Percentiles rank a stretch among this genome's conserved stretches.
Evolutionary conservation across 2,888 invertebrate species (phyloP).

Genomic region (Agrotis clavis): DNA sequence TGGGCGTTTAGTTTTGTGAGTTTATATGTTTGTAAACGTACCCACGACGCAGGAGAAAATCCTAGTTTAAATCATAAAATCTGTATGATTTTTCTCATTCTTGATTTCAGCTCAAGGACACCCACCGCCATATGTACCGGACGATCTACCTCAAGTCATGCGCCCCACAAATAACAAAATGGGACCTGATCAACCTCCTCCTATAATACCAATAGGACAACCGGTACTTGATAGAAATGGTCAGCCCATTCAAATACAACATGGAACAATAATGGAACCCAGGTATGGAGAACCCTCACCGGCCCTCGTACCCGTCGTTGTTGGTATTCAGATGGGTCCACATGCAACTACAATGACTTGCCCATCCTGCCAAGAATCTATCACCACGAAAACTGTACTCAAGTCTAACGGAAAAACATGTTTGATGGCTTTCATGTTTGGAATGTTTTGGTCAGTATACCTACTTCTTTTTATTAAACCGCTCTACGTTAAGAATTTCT

Average conservation of each 20-base stretch:
- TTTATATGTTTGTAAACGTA: no score
- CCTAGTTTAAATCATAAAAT: no score
- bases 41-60: no score
- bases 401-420: conserved; percentile 15
- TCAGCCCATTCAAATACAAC: conserved; percentile 24
- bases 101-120: conserved; percentile 38
- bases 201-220: conserved; percentile 10
- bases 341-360: conserved; percentile 5
- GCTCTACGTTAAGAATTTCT: background rate
- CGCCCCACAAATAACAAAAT: conserved; percentile 23
- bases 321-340: conserved; percentile 19
- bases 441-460: conserved; percentile 12
- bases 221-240: conserved; percentile 17
- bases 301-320: conserved; percentile 9
- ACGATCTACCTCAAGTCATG: background rate
- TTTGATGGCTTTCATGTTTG: conserved; percentile 5
- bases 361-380: background rate
- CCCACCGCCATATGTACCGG: conserved; percentile 66
- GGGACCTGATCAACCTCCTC: conserved; percentile 7
- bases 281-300: background rate
- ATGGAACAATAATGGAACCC: conserved; percentile 11
- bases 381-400: conserved; percentile 2
- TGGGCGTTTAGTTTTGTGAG: no score
- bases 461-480: background rate
- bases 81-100: background rate